Evolutionary conservation across 2,113 vertebrate genomes (phyloP).

Genomic region (Tor tambroides): DNA sequence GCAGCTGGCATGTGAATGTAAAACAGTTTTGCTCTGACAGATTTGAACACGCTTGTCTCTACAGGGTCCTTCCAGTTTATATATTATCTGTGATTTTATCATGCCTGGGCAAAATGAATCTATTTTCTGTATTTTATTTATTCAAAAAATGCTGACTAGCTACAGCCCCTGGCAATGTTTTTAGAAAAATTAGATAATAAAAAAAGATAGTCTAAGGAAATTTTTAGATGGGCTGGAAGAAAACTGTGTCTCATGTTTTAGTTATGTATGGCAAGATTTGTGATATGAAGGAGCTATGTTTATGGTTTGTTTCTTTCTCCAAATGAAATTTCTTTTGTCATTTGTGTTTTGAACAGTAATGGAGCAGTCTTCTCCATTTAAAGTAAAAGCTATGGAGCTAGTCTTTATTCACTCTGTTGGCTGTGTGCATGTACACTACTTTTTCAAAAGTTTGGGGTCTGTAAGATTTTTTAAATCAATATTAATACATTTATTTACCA

Average conservation of each 20-base stretch:
- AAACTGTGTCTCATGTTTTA: background rate
- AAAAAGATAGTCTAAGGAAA: background rate
- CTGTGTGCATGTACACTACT: background rate
- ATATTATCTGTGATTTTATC: background rate
- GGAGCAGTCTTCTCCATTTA: background rate
- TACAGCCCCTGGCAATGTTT: background rate
- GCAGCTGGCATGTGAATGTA: background rate
- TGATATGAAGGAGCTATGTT: background rate
- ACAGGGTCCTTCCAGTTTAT: background rate
- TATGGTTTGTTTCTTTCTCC: background rate
- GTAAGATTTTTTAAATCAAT: too few relatives aligned
- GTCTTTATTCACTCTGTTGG: background rate
- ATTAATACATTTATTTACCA: background rate
- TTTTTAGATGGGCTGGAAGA: background rate
- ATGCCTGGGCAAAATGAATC: background rate
- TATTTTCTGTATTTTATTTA: background rate
- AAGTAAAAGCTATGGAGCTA: background rate
- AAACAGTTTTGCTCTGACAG: background rate
- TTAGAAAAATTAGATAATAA: background rate
- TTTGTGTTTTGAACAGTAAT: background rate
- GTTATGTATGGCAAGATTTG: background rate
- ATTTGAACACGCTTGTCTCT: background rate
- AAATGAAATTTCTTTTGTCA: background rate
- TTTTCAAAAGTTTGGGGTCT: background rate
- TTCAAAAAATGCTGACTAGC: background rate